phyloP scores from a whole-genome alignment of 2,888 invertebrate genomes.

The Diadegma fenestrale region DNA sequence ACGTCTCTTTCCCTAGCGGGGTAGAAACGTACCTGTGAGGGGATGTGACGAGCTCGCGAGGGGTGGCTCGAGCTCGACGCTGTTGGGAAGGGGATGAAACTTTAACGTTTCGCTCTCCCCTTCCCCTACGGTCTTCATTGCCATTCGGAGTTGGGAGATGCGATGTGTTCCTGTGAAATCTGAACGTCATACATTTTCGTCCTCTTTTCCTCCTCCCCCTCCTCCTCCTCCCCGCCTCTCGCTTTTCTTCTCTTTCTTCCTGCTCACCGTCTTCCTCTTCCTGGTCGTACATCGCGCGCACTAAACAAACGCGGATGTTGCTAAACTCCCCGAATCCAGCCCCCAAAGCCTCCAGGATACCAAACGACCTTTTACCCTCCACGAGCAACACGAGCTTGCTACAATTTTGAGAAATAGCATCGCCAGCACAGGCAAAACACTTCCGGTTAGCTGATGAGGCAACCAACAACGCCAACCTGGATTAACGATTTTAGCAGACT shows the following conservation, averaged over 20 bases:
- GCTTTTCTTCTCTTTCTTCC: slow-evolving; percentile 12
- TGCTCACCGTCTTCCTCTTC: neutral
- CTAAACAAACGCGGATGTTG: slow-evolving; percentile 37
- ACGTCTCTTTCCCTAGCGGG: slow-evolving; percentile 51
- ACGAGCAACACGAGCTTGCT: slow-evolving; percentile 9
- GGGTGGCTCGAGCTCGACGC: slow-evolving; percentile 53
- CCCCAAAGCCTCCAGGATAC: slow-evolving; percentile 5
- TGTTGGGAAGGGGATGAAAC: slow-evolving; percentile 51
- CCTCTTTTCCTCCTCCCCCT: neutral
- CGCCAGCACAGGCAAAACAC: slow-evolving; percentile 14
- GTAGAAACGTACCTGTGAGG: slow-evolving; percentile 30
- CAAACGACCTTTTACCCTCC: neutral
- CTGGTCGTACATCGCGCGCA: slow-evolving; percentile 20
- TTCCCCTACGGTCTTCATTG: neutral
- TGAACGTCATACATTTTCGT: slow-evolving; percentile 37
- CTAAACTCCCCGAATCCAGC: neutral
- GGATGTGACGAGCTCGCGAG: slow-evolving; percentile 30
- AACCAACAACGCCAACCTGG: slow-evolving; percentile 1
- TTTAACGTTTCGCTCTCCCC: slow-evolving; percentile 22
- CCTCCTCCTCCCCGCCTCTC: neutral
- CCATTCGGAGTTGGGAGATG: slow-evolving; percentile 24
- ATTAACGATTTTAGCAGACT: slow-evolving; percentile 1
- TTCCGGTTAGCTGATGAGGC: slow-evolving; percentile 28
- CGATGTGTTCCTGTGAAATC: slow-evolving; percentile 43
- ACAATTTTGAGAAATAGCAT: slow-evolving; percentile 36